A percentile compares a stretch with the other conserved stretches of the same genome.
Evolutionary conservation across 1,140 invertebrate genomes (phyloP).

Genomic region (Ostrea edulis): DNA sequence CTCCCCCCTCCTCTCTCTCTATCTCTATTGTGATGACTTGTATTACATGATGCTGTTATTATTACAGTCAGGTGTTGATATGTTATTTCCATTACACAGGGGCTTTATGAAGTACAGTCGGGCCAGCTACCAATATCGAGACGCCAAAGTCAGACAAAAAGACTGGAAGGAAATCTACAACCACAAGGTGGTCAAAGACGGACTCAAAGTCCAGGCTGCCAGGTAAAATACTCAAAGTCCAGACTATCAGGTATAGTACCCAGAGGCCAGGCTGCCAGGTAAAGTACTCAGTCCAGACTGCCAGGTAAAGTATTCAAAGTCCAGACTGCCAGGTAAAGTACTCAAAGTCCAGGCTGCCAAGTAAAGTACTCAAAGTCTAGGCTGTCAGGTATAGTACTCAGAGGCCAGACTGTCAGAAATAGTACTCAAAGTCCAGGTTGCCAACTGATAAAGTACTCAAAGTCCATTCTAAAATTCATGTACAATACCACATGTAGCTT

Average conservation of each 20-base stretch:
- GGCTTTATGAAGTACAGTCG: constrained; percentile 98
- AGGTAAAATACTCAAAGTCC: constrained; percentile 78
- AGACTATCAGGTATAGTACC: neutral
- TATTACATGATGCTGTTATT: neutral
- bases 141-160: constrained; percentile 89
- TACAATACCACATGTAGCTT: too few relatives aligned
- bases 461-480: too few relatives aligned
- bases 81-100: constrained; percentile 78
- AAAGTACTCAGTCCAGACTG: neutral
- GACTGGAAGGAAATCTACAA: constrained; percentile 99
- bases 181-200: constrained; percentile 90
- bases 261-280: neutral
- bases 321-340: neutral
- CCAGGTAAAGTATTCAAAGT: neutral
- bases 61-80: neutral
- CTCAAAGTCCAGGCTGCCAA: neutral
- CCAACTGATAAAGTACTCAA: neutral
- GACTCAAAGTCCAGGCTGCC: constrained; percentile 94
- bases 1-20: neutral
- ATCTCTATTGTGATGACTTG: neutral
- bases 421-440: neutral
- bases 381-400: neutral
- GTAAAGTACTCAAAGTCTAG: neutral
- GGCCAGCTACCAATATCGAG: constrained; percentile 91
- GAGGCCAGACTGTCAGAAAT: too few relatives aligned